Conservation (phyloP, 2,888 invertebrate genomes). For the Agrotis exclamationis region DNA sequence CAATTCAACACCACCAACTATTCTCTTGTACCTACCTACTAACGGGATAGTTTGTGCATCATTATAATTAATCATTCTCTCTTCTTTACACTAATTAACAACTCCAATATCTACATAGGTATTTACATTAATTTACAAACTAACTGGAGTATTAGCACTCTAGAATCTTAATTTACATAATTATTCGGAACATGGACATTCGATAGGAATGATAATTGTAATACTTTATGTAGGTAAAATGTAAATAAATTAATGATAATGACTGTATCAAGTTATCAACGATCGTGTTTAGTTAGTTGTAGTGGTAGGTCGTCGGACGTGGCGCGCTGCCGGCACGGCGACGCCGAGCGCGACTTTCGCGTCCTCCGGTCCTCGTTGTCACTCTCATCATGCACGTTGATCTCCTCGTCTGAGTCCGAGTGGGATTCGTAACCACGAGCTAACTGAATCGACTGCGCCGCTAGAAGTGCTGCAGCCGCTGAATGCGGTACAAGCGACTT, state of each 20-base stretch:
- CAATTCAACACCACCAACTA: slow-evolving; percentile 48
- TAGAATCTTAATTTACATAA: slow-evolving; percentile 82
- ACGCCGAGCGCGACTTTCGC: slow-evolving; percentile 87
- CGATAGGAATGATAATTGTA: slow-evolving; percentile 80
- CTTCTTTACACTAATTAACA: slow-evolving; percentile 81
- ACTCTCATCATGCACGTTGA: slow-evolving; percentile 96
- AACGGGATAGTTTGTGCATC: slow-evolving; percentile 80
- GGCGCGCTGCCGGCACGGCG: slow-evolving; percentile 81
- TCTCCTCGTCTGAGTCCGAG: slow-evolving; percentile 94
- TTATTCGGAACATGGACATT: slow-evolving; percentile 82
- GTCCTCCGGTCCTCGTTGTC: slow-evolving; percentile 91
- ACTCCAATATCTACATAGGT: slow-evolving; percentile 80
- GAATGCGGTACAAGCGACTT: slow-evolving; percentile 94
- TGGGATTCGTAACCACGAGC: slow-evolving; percentile 89
- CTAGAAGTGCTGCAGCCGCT: slow-evolving; percentile 91
- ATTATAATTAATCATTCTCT: slow-evolving; percentile 76
- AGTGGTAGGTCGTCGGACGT: slow-evolving; percentile 91
- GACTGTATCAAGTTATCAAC: slow-evolving; percentile 80
- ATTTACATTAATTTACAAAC: slow-evolving; percentile 87
- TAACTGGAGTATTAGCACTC: slow-evolving; percentile 82
- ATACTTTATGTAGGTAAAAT: slow-evolving; percentile 79
- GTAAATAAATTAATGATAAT: slow-evolving; percentile 77
- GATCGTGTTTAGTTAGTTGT: slow-evolving; percentile 94
- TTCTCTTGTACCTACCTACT: slow-evolving; percentile 53
- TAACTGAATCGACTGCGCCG: slow-evolving; percentile 87